These are phyloP conservation scores for Nasonia oneida DNA, from an alignment of 2,888 invertebrate species.

Conservation along the genomic window DNA sequence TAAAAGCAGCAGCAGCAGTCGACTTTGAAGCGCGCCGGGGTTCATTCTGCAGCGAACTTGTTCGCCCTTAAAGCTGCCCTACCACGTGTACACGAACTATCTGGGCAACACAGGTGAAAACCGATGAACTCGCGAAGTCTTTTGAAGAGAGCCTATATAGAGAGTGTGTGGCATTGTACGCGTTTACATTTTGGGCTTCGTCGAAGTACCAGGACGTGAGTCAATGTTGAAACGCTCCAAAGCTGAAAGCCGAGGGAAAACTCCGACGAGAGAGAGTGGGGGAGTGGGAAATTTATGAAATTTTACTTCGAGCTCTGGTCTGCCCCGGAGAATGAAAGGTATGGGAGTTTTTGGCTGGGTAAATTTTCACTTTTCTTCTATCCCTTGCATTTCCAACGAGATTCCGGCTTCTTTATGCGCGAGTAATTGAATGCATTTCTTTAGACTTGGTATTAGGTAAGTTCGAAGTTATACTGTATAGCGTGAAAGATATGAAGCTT, in stretches of 20 bases:
- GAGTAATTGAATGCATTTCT: not conserved
- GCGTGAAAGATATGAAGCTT: not conserved
- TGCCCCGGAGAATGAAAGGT: slow-evolving; percentile 21
- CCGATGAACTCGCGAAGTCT: slow-evolving; percentile 48
- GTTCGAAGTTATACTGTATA: not conserved
- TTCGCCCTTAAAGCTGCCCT: slow-evolving; percentile 43
- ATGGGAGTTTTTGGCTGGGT: not conserved
- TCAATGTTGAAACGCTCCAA: slow-evolving; percentile 10
- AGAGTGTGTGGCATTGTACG: slow-evolving; percentile 2
- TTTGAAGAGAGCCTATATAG: slow-evolving; percentile 37
- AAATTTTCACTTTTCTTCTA: not conserved
- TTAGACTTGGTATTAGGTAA: not conserved
- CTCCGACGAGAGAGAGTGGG: not conserved
- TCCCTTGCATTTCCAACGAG: not conserved
- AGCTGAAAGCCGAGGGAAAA: not conserved
- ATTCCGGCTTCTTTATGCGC: not conserved
- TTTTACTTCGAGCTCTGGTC: slow-evolving; percentile 4
- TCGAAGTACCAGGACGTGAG: not conserved
- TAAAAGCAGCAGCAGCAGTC: slow-evolving; percentile 2
- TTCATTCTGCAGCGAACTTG: slow-evolving; percentile 32
- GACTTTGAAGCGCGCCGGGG: not conserved
- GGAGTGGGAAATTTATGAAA: slow-evolving; percentile 42
- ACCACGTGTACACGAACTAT: not conserved
- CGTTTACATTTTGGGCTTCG: slow-evolving; percentile 26
- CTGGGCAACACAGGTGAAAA: slow-evolving; percentile 15